A percentile compares a stretch with the other conserved stretches of the same genome.
phyloP scores from a whole-genome alignment of 2,113 vertebrate genomes.

The Apistogramma diplotaenia region DNA sequence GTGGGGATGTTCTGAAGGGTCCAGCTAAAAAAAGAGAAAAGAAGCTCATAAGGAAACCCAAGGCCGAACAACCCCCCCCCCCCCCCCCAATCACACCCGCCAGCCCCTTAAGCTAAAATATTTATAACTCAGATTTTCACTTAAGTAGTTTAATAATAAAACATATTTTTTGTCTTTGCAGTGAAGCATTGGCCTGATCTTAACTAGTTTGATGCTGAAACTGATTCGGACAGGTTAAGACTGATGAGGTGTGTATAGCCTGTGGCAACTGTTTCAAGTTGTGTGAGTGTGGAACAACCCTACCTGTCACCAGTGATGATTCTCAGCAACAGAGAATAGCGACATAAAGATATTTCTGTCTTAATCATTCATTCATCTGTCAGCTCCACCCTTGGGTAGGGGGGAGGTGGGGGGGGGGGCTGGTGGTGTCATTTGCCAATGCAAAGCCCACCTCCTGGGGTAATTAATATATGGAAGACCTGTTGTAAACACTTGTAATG shows the following conservation, averaged over 20 bases:
- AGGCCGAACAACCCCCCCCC: fast-evolving
- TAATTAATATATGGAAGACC: constrained; percentile 73
- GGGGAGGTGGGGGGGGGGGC: constrained; percentile 57
- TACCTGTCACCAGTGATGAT: constrained; percentile 70
- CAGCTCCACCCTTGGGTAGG: constrained; percentile 66
- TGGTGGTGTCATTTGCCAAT: constrained; percentile 61
- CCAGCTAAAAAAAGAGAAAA: background rate
- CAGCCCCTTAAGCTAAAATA: background rate
- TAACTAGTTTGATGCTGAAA: constrained; percentile 62
- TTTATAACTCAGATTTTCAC: background rate
- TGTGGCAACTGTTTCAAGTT: constrained; percentile 76
- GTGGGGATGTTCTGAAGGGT: background rate
- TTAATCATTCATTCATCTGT: constrained; percentile 73
- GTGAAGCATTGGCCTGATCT: constrained; percentile 45
- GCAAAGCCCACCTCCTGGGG: constrained; percentile 64
- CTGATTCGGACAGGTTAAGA: constrained; percentile 72
- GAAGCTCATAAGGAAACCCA: background rate
- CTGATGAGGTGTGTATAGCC: constrained; percentile 75
- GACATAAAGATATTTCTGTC: constrained; percentile 68
- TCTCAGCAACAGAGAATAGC: constrained; percentile 59
- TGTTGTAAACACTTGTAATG: constrained; percentile 57
- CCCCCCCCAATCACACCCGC: too few species aligned
- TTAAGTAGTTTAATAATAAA: constrained; percentile 6
- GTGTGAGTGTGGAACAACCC: constrained; percentile 65
- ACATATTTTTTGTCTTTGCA: constrained; percentile 9